Conservation (phyloP, 2,888 invertebrate genomes). For the Drosophila niveifrons region DNA sequence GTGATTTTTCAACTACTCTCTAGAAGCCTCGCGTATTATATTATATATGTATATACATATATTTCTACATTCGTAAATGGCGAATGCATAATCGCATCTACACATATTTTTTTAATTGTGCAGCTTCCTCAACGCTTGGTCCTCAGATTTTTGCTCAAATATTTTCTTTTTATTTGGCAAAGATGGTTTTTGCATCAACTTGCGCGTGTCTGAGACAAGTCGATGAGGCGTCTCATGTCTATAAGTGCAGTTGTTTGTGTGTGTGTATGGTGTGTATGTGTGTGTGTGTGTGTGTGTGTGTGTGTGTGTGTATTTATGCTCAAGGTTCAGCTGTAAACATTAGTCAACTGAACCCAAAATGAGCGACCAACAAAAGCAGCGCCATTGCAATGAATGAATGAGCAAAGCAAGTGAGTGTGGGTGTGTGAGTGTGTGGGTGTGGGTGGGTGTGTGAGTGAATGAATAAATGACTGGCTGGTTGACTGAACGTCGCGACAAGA, state of each 20-base stretch:
- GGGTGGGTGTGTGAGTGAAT: constrained; percentile 43
- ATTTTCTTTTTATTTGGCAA: constrained; percentile 24
- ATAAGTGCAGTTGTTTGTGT: constrained; percentile 15
- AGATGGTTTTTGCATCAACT: constrained; percentile 47
- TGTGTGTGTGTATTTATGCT: constrained; percentile 40
- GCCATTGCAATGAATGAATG: constrained; percentile 56
- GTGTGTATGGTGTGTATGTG: background rate
- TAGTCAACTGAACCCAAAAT: constrained; percentile 74
- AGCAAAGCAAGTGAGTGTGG: constrained; percentile 36
- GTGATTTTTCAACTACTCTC: too few relatives aligned
- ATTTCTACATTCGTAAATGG: background rate
- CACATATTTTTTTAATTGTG: constrained; percentile 8
- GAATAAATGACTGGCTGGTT: constrained; percentile 59
- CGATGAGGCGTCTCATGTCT: constrained; percentile 53
- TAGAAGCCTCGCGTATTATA: too few relatives aligned
- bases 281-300: constrained; percentile 13
- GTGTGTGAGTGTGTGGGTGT: constrained; percentile 9
- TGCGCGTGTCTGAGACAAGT: constrained; percentile 47
- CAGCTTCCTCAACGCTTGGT: constrained; percentile 21
- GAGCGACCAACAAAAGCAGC: constrained; percentile 74
- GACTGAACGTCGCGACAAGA: constrained; percentile 30
- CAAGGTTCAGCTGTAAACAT: constrained; percentile 72
- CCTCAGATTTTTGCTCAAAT: background rate
- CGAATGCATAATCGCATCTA: background rate
- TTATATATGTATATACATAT: too few relatives aligned